phyloP scores from a whole-genome alignment of 92 coral and sea anemone genomes.

The Metridium senile region DNA sequence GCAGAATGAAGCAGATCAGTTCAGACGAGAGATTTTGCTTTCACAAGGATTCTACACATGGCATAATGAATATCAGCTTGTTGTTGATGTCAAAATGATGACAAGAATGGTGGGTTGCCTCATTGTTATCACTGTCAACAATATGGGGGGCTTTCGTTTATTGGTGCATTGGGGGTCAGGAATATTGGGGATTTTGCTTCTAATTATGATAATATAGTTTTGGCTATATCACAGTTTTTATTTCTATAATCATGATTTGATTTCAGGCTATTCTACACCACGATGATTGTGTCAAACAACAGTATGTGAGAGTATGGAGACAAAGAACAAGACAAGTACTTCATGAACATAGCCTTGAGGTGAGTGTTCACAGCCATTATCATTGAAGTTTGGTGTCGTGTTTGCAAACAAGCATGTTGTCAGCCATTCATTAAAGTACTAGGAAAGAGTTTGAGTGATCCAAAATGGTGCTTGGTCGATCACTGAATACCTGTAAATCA shows the following conservation, averaged over 20 bases:
- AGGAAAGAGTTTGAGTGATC: too few species aligned
- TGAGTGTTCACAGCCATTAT: too few species aligned
- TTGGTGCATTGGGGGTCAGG: too few species aligned
- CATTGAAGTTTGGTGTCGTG: too few species aligned
- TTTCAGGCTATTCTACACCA: constrained; percentile 74
- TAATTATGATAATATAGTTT: too few species aligned
- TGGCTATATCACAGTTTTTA: too few species aligned
- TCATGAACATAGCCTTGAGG: constrained; percentile 47
- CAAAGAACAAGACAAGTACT: constrained; percentile 38
- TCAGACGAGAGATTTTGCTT: constrained; percentile 77
- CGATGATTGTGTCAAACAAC: constrained; percentile 46
- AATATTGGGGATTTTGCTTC: too few species aligned
- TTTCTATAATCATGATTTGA: too few species aligned
- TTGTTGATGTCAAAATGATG: constrained; percentile 88
- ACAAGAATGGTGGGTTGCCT: constrained; percentile 80
- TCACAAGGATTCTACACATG: constrained; percentile 86
- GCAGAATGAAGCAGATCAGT: constrained; percentile 54
- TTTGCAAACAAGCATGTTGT: too few species aligned
- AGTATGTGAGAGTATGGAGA: constrained; percentile 43
- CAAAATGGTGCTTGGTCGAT: too few species aligned
- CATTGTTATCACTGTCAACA: background rate
- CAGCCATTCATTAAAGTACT: too few species aligned
- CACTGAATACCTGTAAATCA: too few species aligned
- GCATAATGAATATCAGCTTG: constrained; percentile 69
- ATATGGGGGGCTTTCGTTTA: background rate